Evolutionary conservation across 2,113 vertebrate species (phyloP).

Genomic region (Spea bombifrons): DNA sequence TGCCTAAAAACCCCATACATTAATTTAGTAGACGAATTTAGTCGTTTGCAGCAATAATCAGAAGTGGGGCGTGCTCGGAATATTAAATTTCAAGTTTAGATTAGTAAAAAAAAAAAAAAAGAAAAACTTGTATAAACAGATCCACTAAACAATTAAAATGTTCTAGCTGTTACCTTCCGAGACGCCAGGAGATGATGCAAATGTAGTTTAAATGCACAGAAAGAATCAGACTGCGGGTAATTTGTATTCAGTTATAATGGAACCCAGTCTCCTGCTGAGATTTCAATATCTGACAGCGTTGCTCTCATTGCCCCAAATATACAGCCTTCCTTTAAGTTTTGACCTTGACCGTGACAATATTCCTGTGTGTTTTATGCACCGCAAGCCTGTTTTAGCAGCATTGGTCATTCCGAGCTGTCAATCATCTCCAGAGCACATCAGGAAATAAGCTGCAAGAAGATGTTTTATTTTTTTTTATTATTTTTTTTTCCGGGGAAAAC

Average conservation of each 20-base stretch:
- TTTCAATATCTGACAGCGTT: conserved; percentile 70
- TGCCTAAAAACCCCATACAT: no score
- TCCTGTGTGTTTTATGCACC: conserved; percentile 60
- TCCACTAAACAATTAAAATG: conserved; percentile 45
- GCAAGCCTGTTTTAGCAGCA: conserved; percentile 57
- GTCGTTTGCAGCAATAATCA: no score
- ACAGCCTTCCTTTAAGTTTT: conserved; percentile 65
- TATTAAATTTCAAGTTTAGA: no score
- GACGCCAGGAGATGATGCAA: conserved; percentile 66
- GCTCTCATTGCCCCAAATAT: conserved; percentile 64
- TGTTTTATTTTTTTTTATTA: background rate
- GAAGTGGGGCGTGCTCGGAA: no score
- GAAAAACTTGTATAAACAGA: background rate
- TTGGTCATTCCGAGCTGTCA: conserved; percentile 58
- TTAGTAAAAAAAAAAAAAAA: background rate
- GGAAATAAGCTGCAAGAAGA: conserved; percentile 47
- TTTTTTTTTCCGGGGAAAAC: background rate
- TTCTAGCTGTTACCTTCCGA: conserved; percentile 51
- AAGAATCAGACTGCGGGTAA: conserved; percentile 62
- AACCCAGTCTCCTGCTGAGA: conserved; percentile 71
- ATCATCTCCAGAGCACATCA: conserved; percentile 51
- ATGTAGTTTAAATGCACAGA: conserved; percentile 60
- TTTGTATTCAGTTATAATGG: conserved; percentile 70
- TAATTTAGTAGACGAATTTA: no score
- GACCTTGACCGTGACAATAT: conserved; percentile 69